Evolutionary conservation across 2,797 vertebrate species (phyloP).

Genomic region (Schizothorax lantsangensis): DNA sequence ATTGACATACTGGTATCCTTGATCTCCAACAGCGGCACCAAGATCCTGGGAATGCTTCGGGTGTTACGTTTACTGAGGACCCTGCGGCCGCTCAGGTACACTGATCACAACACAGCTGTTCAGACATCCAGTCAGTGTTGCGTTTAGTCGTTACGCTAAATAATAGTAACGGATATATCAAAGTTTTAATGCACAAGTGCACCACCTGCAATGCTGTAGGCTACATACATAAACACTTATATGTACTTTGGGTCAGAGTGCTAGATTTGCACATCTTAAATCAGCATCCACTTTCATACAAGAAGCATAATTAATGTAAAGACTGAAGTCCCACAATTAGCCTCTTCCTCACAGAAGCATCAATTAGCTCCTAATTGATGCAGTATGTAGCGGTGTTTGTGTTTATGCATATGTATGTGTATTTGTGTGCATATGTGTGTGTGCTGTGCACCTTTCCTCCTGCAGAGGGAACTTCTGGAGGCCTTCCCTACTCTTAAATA

Average conservation of each 20-base stretch:
- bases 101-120: background rate
- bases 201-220: background rate
- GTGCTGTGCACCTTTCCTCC: conserved; percentile 58
- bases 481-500: conserved; percentile 67
- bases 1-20: conserved; percentile 96
- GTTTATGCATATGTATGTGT: conserved; percentile 28
- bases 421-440: conserved; percentile 32
- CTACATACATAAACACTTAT: background rate
- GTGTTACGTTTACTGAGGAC: conserved; percentile 93
- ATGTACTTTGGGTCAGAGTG: background rate
- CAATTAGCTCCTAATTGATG: conserved; percentile 34
- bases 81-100: conserved; percentile 89
- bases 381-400: conserved; percentile 32
- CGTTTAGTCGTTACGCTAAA: background rate
- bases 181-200: background rate
- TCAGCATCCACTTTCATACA: conserved; percentile 18
- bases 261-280: conserved; percentile 19
- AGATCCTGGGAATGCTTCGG: conserved; percentile 95
- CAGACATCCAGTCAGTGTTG: background rate
- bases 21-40: conserved; percentile 93
- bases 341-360: conserved; percentile 35
- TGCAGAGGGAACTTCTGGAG: conserved; percentile 57
- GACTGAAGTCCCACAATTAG: conserved; percentile 8
- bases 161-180: background rate
- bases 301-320: conserved; percentile 29